Conservation (phyloP, 2,113 vertebrate species). For the Odobenus rosmarus region DNA sequence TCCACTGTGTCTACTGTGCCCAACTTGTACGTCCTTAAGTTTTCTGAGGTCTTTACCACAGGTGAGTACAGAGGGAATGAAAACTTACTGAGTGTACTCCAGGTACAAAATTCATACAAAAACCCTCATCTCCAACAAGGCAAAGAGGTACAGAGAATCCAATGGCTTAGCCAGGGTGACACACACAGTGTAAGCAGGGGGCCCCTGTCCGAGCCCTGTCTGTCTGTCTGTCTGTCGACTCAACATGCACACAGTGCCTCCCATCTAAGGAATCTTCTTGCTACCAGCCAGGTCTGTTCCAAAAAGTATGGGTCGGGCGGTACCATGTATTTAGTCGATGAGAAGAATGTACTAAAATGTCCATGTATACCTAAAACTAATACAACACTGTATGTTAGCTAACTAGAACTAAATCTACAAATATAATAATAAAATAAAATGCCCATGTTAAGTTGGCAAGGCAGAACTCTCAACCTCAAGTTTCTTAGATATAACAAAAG, state of each 20-base stretch:
- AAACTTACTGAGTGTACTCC: background rate
- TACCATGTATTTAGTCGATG: background rate
- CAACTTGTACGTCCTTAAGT: background rate
- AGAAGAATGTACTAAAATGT: background rate
- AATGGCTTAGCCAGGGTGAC: background rate
- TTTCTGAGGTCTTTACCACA: background rate
- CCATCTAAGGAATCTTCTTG: background rate
- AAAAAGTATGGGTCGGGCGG: background rate
- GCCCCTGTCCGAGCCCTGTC: background rate
- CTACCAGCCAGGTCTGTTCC: background rate
- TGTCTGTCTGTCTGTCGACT: background rate
- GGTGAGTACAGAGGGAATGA: background rate
- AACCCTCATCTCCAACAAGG: background rate
- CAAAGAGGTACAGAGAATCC: background rate
- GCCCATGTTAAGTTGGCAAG: background rate
- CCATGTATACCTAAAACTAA: background rate
- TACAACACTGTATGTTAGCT: background rate
- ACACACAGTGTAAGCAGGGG: background rate
- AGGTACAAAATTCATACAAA: background rate
- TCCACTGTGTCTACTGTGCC: fast-evolving
- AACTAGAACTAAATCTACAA: background rate
- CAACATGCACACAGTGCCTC: background rate
- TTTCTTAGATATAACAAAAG: background rate
- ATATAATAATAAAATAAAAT: background rate
- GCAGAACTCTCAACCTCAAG: background rate